Base-by-base conservation (phyloP, 1,140 invertebrate species). In the Hylaeus anthracinus region DNA sequence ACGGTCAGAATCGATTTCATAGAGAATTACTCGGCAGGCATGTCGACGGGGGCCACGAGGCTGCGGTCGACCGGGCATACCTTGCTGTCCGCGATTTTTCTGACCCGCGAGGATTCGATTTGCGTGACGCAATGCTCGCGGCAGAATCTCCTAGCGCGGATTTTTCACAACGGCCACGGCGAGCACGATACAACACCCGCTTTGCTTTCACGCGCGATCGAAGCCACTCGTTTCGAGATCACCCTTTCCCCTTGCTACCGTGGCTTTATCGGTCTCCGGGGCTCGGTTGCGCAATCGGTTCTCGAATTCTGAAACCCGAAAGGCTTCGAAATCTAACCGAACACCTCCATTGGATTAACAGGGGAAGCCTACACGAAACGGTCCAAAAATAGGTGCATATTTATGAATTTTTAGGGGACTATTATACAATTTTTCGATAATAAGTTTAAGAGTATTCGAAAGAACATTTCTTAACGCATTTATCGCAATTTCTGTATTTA, bases 1-100 rank as follows among this genome's bases (percentile, higher is more conserved):
- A 66, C 82, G 70, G 73, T 72, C 72, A 78, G 58, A 88, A 88
- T 88, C 77, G 81, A 88, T 88, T 88, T 88, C 86, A 84, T 79
- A 86, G 86, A 45, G 86, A 86, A 88, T 88, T 83, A 81, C 82
- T 70, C 56, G 51, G 61, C 58, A 37, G 72, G 71, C 71, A 73
- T 72, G 72, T 71, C 73, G 66, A 39, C 15, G 64, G 65, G 60
- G 56, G 61, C 70, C 79, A 72, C 15, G 26, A 55, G 15, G 10
- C 63, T 15, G n/a, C 37, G 48, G 61, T 37, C 39, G 43, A 72
- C 43, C 60, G 69, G 60, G 73, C 73, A 76, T 85, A 79, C 79
- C 79, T 60, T 70, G 63, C 82, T 72, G 82, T 83, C 72, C 82
- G 69, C 37, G 73, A 79, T 84, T 86, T 87, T 84, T 84, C 77